Base-by-base conservation (phyloP, 2,888 invertebrate genomes). In the Hydrotaea diabolus region DNA sequence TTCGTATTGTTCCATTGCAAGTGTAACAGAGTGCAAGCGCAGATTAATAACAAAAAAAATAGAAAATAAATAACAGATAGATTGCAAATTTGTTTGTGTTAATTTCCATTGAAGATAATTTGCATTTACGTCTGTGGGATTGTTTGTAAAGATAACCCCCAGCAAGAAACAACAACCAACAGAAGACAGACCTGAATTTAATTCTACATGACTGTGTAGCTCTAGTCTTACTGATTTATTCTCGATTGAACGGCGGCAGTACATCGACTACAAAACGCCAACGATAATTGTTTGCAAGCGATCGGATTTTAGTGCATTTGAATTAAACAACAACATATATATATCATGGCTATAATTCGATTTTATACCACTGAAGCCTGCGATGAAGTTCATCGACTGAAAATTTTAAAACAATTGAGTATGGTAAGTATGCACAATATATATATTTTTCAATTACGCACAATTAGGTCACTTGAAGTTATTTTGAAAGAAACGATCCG, bases 331-430 rank as follows among this genome's bases (percentile, higher is more conserved):
- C n/a, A n/a, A n/a, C n/a, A n/a, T n/a, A n/a, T n/a, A n/a, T n/a
- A n/a, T 13, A 59, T 69, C 39, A 90, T 90, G 90, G 87, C 86
- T 4, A 91, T 90, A 79, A 83, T 90, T 76, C 88, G 91, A 36
- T 88, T 87, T 83, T 90, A 83, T 43, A 88, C 90, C 78, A 85
- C 81, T 17, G 85, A 87, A 64, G 89, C 89, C 15, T 88, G 86
- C 81, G 87, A 89, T 89, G 91, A 92, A 82, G 94, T 94, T 86
- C 95, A 94, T 91, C 94, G 93, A 66, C 92, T 92, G 80, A 94
- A 94, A 89, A 93, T 95, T 82, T 90, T 95, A 53, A 91, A 91
- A 46, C 94, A 94, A 88, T 91, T 95, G 82, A 93, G 93, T 89
- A 78, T 87, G 36, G 91, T 93, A 43, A 90, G 89, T 80, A 1